Percentiles rank a stretch among this genome's conserved stretches.
These are phyloP conservation scores for Polyergus mexicanus DNA, from an alignment of 1,140 invertebrate species.

Conservation along the genomic window DNA sequence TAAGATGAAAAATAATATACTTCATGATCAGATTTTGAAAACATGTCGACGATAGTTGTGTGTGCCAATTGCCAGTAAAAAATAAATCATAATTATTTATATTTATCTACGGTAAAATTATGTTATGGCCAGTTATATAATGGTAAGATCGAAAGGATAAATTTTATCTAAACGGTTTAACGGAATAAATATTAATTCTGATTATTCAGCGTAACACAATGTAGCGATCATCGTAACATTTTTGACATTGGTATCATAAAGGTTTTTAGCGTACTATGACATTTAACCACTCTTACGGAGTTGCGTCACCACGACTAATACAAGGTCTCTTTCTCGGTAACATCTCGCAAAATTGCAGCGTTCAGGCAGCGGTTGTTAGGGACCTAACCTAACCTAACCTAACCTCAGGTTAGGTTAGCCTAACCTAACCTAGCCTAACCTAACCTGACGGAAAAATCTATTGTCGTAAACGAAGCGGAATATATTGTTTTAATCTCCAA, in stretches of 20 bases:
- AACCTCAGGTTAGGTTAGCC: no score
- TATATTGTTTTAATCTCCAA: background rate
- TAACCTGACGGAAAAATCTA: slow-evolving; percentile 14
- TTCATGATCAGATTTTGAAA: background rate
- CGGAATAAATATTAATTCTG: background rate
- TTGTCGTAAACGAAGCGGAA: slow-evolving; percentile 39
- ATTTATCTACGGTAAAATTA: no score
- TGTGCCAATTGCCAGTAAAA: no score
- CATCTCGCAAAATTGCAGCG: slow-evolving; percentile 56
- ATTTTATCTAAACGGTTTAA: slow-evolving; percentile 27
- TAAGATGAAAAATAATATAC: background rate
- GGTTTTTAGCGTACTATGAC: slow-evolving; percentile 50
- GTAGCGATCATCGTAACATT: background rate
- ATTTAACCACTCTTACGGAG: slow-evolving; percentile 61
- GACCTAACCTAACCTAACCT: no score
- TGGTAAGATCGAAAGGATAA: background rate
- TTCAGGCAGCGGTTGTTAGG: slow-evolving; percentile 50
- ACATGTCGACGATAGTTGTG: no score
- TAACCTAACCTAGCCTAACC: no score
- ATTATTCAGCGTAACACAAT: slow-evolving; percentile 1
- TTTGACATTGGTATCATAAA: slow-evolving; percentile 10
- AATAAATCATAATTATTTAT: no score
- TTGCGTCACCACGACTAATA: slow-evolving; percentile 56
- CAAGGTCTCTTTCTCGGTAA: slow-evolving; percentile 55
- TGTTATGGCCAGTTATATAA: background rate